A percentile compares a stretch with the other conserved stretches of the same genome.
Conservation (phyloP, 2,797 vertebrate genomes). For the Oreonectes daqikongensis region DNA sequence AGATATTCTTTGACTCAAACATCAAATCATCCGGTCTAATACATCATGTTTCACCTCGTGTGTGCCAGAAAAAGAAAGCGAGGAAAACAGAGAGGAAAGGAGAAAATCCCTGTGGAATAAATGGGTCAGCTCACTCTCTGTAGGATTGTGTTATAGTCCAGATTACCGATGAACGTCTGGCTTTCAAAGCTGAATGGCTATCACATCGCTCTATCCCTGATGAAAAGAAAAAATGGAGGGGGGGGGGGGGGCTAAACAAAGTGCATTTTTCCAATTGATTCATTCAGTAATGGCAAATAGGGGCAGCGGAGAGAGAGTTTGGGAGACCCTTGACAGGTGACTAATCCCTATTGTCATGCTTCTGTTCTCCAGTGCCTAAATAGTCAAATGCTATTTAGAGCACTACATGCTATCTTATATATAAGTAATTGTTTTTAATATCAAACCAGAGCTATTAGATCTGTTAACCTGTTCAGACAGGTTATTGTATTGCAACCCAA, state of each 20-base stretch:
- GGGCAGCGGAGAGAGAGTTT: neutral
- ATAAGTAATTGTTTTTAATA: too few relatives aligned
- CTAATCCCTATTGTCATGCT: constrained; percentile 16
- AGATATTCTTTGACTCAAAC: constrained; percentile 50
- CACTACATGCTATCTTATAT: too few relatives aligned
- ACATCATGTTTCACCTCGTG: constrained; percentile 32
- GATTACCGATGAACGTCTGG: constrained; percentile 41
- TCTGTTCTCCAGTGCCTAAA: neutral
- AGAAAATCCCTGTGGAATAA: constrained; percentile 53
- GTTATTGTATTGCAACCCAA: too few relatives aligned
- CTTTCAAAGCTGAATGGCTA: constrained; percentile 31
- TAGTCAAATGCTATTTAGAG: neutral
- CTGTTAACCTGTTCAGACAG: too few relatives aligned
- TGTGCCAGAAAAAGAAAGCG: constrained; percentile 11
- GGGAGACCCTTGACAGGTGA: neutral
- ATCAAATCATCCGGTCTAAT: constrained; percentile 45
- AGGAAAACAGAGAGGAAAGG: constrained; percentile 8
- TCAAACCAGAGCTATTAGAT: too few relatives aligned
- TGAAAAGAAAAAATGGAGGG: constrained; percentile 15
- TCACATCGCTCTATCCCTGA: constrained; percentile 27
- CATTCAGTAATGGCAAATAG: constrained; percentile 15
- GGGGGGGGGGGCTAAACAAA: neutral
- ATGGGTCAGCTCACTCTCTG: constrained; percentile 53
- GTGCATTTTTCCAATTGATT: constrained; percentile 9
- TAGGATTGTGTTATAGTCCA: constrained; percentile 47